phyloP scores from a whole-genome alignment of 2,888 invertebrate genomes.

The Phrixothrix hirtus region DNA sequence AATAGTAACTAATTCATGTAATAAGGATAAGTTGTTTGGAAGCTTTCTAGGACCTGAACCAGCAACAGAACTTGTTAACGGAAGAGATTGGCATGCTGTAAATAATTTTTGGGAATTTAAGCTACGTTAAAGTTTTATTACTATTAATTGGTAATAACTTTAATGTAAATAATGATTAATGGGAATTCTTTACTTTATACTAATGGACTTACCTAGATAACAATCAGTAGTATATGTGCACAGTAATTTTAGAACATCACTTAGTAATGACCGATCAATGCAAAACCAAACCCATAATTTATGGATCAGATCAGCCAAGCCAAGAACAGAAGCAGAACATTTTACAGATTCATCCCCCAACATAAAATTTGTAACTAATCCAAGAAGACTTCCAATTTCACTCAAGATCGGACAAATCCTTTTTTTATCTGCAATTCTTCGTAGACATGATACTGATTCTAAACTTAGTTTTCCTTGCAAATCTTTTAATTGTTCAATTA shows the following conservation, averaged over 20 bases:
- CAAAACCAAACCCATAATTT: constrained; percentile 72
- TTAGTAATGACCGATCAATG: constrained; percentile 60
- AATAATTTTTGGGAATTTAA: too few species aligned
- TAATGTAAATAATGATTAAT: too few species aligned
- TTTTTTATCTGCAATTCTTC: constrained; percentile 54
- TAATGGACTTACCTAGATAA: constrained; percentile 62
- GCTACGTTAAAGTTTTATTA: too few species aligned
- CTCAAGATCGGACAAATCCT: constrained; percentile 58
- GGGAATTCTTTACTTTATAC: too few species aligned
- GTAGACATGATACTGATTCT: constrained; percentile 56
- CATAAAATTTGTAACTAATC: constrained; percentile 64
- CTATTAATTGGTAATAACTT: too few species aligned
- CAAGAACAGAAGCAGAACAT: constrained; percentile 59
- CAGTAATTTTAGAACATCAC: constrained; percentile 62
- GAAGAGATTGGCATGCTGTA: constrained; percentile 59
- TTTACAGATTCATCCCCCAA: constrained; percentile 61
- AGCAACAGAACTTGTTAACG: constrained; percentile 58
- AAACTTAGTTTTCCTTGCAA: constrained; percentile 57
- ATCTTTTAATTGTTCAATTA: constrained; percentile 56
- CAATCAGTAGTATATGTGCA: constrained; percentile 68
- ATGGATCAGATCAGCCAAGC: constrained; percentile 63
- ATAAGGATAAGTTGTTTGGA: constrained; percentile 58
- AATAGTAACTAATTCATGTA: constrained; percentile 58
- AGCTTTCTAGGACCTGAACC: constrained; percentile 59
- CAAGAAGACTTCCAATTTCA: constrained; percentile 62